Conservation (phyloP, 2,888 invertebrate species). For the Drosophila koepferae region DNA sequence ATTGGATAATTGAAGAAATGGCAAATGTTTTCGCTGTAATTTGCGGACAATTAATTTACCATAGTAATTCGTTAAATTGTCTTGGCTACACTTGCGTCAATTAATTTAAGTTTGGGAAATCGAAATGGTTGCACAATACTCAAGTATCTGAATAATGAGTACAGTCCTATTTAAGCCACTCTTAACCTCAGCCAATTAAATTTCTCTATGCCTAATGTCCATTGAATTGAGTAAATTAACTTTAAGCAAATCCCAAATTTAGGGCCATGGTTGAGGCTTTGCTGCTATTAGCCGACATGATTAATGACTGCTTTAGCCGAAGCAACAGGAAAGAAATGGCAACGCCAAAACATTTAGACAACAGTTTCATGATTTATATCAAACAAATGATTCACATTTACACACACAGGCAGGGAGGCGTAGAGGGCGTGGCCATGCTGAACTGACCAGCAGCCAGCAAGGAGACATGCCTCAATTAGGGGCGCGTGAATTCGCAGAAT, state of each 20-base stretch:
- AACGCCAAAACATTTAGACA: conserved; percentile 50
- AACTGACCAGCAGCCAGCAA: conserved; percentile 66
- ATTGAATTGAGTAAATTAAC: conserved; percentile 46
- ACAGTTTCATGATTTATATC: conserved; percentile 64
- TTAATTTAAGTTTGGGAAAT: not conserved
- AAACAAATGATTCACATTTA: conserved; percentile 29
- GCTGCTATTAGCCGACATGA: conserved; percentile 53
- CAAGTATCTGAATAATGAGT: not conserved
- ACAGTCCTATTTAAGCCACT: conserved; percentile 11
- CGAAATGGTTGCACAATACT: not conserved
- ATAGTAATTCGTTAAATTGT: conserved; percentile 8
- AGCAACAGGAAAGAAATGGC: conserved; percentile 55
- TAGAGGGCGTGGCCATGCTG: conserved; percentile 11
- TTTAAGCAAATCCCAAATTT: conserved; percentile 32
- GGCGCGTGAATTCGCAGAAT: conserved; percentile 22
- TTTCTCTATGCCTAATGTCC: conserved; percentile 19
- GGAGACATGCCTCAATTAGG: conserved; percentile 14
- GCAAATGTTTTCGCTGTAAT: conserved; percentile 11
- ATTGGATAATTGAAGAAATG: conserved; percentile 23
- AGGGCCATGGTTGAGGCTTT: conserved; percentile 43
- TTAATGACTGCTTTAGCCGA: conserved; percentile 50
- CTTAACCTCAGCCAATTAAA: conserved; percentile 29
- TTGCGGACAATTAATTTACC: conserved; percentile 22
- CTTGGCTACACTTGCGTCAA: conserved; percentile 7
- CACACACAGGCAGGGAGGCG: not conserved